Evolutionary conservation across 1,140 invertebrate species (phyloP).

Genomic region (Saccostrea glomerata): DNA sequence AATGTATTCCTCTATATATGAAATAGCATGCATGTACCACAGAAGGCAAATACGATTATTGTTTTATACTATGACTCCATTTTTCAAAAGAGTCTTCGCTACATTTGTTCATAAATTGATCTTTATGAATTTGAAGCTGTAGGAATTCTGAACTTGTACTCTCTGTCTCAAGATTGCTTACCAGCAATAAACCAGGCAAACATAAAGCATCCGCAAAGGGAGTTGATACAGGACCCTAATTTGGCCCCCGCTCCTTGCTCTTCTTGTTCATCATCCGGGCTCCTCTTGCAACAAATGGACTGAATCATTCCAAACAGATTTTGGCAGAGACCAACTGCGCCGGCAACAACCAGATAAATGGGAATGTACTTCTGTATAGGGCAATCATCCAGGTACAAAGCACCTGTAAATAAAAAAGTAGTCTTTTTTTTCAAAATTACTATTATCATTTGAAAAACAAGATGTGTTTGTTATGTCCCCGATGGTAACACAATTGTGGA

Average conservation of each 20-base stretch:
- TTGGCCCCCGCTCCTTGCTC: constrained; percentile 79
- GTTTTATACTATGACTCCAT: too few relatives aligned
- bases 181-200: constrained; percentile 79
- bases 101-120: too few relatives aligned
- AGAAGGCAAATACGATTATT: too few relatives aligned
- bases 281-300: constrained; percentile 77
- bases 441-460: neutral
- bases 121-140: too few relatives aligned
- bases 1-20: too few relatives aligned
- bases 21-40: too few relatives aligned
- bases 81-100: too few relatives aligned
- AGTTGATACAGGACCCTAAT: neutral
- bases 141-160: too few relatives aligned
- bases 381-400: constrained; percentile 89
- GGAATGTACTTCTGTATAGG: constrained; percentile 88
- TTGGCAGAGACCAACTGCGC: constrained; percentile 82
- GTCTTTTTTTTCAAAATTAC: neutral
- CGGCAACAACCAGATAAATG: constrained; percentile 90
- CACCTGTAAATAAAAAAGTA: constrained; percentile 81
- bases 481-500: too few relatives aligned
- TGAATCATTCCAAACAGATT: constrained; percentile 18
- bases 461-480: too few relatives aligned
- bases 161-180: constrained; percentile 39
- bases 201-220: constrained; percentile 81
- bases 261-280: constrained; percentile 80